A percentile compares a stretch with the other conserved stretches of the same genome.
These are phyloP conservation scores for Telenomus remus DNA, from an alignment of 1,140 invertebrate species.

Conservation along the genomic window DNA sequence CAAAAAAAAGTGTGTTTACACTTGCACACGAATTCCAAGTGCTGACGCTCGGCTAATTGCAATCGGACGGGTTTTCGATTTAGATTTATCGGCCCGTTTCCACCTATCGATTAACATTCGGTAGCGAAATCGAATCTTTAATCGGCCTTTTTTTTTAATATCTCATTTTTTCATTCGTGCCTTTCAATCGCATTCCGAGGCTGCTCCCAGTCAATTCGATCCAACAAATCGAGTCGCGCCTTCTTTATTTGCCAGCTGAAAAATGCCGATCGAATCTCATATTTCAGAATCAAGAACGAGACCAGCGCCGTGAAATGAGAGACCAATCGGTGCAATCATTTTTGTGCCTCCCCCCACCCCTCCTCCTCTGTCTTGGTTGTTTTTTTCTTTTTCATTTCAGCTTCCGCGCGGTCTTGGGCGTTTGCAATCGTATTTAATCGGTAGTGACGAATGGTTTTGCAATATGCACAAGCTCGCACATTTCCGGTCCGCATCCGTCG, in stretches of 20 bases:
- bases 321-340: constrained; percentile 23
- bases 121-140: constrained; percentile 54
- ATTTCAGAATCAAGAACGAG: constrained; percentile 30
- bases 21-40: constrained; percentile 19
- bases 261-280: constrained; percentile 1
- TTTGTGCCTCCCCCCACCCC: too few species aligned
- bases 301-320: constrained; percentile 49
- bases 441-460: constrained; percentile 64
- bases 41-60: constrained; percentile 46
- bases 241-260: neutral
- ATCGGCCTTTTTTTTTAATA: constrained; percentile 22
- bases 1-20: constrained; percentile 45
- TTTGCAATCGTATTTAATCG: constrained; percentile 66
- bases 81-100: constrained; percentile 50
- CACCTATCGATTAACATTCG: constrained; percentile 55
- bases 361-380: too few species aligned
- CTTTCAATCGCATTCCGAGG: constrained; percentile 16
- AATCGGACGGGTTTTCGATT: constrained; percentile 39
- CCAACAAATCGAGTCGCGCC: neutral
- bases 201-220: neutral
- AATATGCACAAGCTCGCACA: constrained; percentile 52
- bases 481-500: constrained; percentile 59
- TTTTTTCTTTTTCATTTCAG: constrained; percentile 50
- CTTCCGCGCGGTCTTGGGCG: constrained; percentile 37
- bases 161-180: constrained; percentile 1